These are phyloP conservation scores for Mungos mungo DNA, from an alignment of 2,113 vertebrate species.

Conservation along the genomic window DNA sequence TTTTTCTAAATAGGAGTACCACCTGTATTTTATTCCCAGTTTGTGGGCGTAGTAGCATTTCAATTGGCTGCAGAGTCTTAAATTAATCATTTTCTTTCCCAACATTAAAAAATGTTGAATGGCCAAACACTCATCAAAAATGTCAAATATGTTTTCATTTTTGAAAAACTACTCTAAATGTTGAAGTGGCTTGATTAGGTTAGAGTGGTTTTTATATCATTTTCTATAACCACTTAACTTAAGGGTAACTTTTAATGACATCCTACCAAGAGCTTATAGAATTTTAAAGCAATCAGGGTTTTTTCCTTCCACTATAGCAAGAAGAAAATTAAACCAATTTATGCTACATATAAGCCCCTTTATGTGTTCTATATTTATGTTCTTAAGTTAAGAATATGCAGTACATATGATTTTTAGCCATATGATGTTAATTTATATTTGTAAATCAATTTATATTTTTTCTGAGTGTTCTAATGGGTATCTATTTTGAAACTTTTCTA, in stretches of 20 bases:
- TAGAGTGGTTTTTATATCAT: constrained; percentile 78
- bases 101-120: constrained; percentile 77
- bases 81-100: constrained; percentile 71
- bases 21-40: constrained; percentile 54
- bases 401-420: constrained; percentile 28
- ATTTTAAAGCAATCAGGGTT: constrained; percentile 79
- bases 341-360: constrained; percentile 35
- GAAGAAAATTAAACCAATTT: constrained; percentile 74
- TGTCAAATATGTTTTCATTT: constrained; percentile 83
- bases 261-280: constrained; percentile 75
- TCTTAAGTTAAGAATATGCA: constrained; percentile 70
- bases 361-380: constrained; percentile 69
- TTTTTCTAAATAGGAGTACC: constrained; percentile 36
- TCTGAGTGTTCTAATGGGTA: background rate
- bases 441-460: constrained; percentile 43
- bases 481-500: constrained; percentile 50
- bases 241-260: constrained; percentile 82
- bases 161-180: constrained; percentile 76
- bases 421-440: constrained; percentile 53
- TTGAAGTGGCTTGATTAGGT: constrained; percentile 79
- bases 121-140: constrained; percentile 81
- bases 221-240: constrained; percentile 81
- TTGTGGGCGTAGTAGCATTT: constrained; percentile 54
- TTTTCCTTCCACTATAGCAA: constrained; percentile 59
- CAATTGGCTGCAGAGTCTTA: constrained; percentile 52